Conservation (phyloP, 2,888 invertebrate genomes). For the Trachelus tabidus region DNA sequence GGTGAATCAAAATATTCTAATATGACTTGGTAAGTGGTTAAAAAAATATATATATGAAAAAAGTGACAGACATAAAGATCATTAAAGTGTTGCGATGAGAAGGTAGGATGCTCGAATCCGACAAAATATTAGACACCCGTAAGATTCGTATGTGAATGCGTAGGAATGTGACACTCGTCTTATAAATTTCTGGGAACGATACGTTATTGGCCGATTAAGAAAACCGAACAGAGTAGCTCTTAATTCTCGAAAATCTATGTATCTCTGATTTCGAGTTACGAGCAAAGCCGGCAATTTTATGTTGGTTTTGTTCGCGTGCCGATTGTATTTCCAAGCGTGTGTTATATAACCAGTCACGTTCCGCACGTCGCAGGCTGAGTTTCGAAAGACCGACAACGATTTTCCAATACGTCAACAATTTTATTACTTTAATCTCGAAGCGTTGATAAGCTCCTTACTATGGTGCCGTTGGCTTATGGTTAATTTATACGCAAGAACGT, state of each 20-base stretch:
- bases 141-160: not conserved
- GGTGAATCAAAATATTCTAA: not conserved
- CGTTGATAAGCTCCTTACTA: conserved; percentile 21
- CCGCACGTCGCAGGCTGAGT: not conserved
- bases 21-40: not conserved
- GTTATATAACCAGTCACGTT: not conserved
- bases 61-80: not conserved
- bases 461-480: conserved; percentile 23
- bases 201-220: not conserved
- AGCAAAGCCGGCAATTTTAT: not conserved
- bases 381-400: not conserved
- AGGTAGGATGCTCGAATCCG: not conserved
- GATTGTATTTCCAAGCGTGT: not conserved
- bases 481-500: conserved; percentile 42
- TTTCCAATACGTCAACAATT: conserved; percentile 3
- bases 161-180: not conserved
- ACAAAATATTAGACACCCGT: not conserved
- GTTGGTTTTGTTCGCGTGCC: not conserved
- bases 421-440: conserved; percentile 9
- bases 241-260: not conserved
- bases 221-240: not conserved
- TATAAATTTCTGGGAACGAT: not conserved
- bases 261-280: not conserved
- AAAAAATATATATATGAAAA: not conserved
- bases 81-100: not conserved